Conservation (phyloP, 2,888 invertebrate genomes). For the Prosapia bicincta region DNA sequence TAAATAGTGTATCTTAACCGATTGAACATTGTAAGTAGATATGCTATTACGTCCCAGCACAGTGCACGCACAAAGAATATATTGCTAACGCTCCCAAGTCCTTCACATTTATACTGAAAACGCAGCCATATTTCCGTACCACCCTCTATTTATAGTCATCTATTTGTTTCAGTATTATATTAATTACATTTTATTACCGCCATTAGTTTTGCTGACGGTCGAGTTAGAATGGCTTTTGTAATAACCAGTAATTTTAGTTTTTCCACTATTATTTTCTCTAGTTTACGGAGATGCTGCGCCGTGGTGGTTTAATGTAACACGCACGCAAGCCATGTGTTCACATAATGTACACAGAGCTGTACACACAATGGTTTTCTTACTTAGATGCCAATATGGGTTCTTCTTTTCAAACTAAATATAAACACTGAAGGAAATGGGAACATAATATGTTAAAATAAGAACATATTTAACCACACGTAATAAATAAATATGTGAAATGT, state of each 20-base stretch:
- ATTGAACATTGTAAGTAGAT: neutral
- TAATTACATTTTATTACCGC: neutral
- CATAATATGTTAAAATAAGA: no score
- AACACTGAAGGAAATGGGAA: no score
- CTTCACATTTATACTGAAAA: neutral
- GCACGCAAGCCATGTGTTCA: neutral
- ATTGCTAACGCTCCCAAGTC: neutral
- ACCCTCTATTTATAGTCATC: conserved; percentile 2
- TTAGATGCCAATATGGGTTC: no score
- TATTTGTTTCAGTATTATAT: neutral
- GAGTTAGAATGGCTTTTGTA: neutral
- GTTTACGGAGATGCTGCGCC: neutral
- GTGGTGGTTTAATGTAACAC: no score
- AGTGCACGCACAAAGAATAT: neutral
- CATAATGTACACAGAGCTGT: no score
- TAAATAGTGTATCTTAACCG: neutral
- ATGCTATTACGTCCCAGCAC: neutral
- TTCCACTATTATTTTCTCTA: neutral
- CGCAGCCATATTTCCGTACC: neutral
- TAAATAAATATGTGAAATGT: no score
- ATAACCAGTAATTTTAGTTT: neutral
- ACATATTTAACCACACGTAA: no score
- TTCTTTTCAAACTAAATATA: no score
- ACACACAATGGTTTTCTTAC: no score
- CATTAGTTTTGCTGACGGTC: neutral